These are phyloP conservation scores for Eptesicus fuscus DNA, from an alignment of 2,113 vertebrate species.

Conservation along the genomic window DNA sequence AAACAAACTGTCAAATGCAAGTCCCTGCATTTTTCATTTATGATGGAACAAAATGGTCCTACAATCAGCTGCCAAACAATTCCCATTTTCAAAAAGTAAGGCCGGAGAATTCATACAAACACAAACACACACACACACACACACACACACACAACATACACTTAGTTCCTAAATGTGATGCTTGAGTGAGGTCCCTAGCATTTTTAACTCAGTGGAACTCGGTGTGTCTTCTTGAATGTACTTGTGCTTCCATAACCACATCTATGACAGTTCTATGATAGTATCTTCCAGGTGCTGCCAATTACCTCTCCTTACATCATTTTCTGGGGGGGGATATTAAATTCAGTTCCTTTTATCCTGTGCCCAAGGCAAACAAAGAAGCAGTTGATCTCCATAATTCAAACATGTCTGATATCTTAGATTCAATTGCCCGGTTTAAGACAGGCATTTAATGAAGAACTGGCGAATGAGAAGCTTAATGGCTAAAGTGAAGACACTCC, in stretches of 20 bases:
- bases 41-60: not conserved
- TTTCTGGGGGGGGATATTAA: constrained; percentile 48
- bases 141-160: not conserved
- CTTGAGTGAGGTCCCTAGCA: not conserved
- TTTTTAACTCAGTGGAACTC: not conserved
- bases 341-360: constrained; percentile 49
- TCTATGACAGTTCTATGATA: not conserved
- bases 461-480: constrained; percentile 51
- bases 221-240: not conserved
- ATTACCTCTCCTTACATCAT: constrained; percentile 39
- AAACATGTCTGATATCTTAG: constrained; percentile 58
- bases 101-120: not conserved
- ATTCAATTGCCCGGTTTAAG: constrained; percentile 61
- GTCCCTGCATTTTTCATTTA: not conserved
- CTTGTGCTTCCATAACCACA: not conserved
- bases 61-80: not conserved
- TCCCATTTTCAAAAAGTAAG: not conserved
- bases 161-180: not conserved
- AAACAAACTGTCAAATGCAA: not conserved
- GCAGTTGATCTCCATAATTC: constrained; percentile 61
- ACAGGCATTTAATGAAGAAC: constrained; percentile 67
- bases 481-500: constrained; percentile 35
- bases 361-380: constrained; percentile 51
- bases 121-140: not conserved
- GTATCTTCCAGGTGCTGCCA: constrained; percentile 52